Percentiles rank a stretch among this genome's conserved stretches.
Conservation (phyloP, 2,888 invertebrate species). For the Xiphydria camelus region DNA sequence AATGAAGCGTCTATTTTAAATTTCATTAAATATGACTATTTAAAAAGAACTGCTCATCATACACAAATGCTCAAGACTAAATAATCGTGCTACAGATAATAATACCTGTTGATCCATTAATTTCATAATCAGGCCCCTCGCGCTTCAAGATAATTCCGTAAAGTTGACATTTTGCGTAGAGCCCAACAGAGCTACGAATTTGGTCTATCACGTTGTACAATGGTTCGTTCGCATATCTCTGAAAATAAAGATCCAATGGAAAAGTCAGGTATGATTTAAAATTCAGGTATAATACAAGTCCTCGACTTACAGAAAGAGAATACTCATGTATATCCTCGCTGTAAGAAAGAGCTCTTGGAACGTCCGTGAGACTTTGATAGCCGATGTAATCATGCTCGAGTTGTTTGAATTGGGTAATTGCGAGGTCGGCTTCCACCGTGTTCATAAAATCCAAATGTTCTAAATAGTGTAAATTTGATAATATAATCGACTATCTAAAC, state of each 20-base stretch:
- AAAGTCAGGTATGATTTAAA: not conserved
- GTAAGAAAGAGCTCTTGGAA: conserved; percentile 80
- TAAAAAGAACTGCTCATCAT: not conserved
- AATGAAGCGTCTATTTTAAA: conserved; percentile 4
- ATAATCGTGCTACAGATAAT: conserved; percentile 5
- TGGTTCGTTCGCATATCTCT: conserved; percentile 68
- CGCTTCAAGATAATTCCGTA: conserved; percentile 80
- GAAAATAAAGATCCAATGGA: no score
- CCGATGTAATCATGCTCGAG: conserved; percentile 90
- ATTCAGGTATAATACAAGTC: conserved; percentile 5
- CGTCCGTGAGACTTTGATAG: conserved; percentile 94
- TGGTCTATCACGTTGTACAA: conserved; percentile 76
- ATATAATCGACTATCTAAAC: not conserved
- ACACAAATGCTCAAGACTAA: no score
- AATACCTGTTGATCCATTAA: conserved; percentile 61
- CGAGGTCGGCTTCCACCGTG: conserved; percentile 69
- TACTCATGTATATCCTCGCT: conserved; percentile 65
- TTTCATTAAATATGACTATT: conserved; percentile 1
- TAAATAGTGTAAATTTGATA: conserved; percentile 71
- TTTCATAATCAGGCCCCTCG: conserved; percentile 79
- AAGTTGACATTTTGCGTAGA: conserved; percentile 80
- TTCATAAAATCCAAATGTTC: conserved; percentile 98
- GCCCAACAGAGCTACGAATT: conserved; percentile 69
- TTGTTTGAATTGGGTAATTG: conserved; percentile 83
- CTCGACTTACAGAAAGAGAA: conserved; percentile 57